Conservation (phyloP, 2,888 invertebrate species). For the Phengaris alcon region DNA sequence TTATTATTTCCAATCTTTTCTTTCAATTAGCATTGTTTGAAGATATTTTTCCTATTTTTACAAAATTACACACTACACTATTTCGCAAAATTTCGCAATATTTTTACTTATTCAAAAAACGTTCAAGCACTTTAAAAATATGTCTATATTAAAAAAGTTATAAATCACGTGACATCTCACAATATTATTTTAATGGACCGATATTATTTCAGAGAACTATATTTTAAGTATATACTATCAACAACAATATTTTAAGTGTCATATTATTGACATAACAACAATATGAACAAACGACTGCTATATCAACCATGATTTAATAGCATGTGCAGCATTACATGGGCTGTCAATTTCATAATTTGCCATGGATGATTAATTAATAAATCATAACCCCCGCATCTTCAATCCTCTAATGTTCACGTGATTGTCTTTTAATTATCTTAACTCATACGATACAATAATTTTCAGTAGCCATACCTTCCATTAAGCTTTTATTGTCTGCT, state of each 20-base stretch:
- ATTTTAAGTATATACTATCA: too few species aligned
- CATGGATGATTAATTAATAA: conserved; percentile 3
- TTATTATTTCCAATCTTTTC: conserved; percentile 26
- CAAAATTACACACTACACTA: conserved; percentile 16
- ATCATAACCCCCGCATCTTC: conserved; percentile 38
- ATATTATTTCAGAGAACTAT: background rate
- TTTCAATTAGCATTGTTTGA: conserved; percentile 14
- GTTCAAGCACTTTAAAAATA: background rate
- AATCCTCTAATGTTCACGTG: conserved; percentile 50
- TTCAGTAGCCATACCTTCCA: conserved; percentile 48
- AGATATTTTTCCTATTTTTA: background rate
- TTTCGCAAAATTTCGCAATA: conserved; percentile 16
- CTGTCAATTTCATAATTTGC: conserved; percentile 11
- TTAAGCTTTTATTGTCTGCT: conserved; percentile 45
- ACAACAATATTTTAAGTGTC: background rate
- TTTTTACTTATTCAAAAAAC: background rate
- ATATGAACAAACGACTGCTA: background rate
- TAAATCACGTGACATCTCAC: conserved; percentile 5
- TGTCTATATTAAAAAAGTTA: background rate
- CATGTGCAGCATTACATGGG: background rate
- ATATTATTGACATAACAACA: background rate
- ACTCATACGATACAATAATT: conserved; percentile 42
- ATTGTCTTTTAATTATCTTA: conserved; percentile 52
- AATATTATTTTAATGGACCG: background rate
- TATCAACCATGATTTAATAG: background rate